Evolutionary conservation across 2,888 invertebrate genomes (phyloP), one percentile per base, ranked within the genome.

Genomic region (Diabrotica balteata): DNA sequence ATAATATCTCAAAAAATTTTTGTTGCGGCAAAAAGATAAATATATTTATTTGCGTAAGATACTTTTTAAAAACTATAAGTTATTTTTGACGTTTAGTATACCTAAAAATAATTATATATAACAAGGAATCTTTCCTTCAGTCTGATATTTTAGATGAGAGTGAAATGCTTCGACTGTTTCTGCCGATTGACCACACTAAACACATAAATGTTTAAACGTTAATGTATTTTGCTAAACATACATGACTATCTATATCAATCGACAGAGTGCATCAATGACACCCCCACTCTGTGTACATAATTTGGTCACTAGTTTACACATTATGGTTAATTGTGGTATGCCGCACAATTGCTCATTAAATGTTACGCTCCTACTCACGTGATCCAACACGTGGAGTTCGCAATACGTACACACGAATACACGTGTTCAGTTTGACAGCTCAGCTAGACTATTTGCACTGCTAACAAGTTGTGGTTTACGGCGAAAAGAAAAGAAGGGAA

Each of bases 281-380:
- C 75, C 76, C 78, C 81, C 75, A 75, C 80, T 77, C 77, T 75
- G 66, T 80, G 81, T 82, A 83, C 83, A 84, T 84, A 84, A 84
- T 84, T 84, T 84, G 84, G 84, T 83, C 83, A 84, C 81, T 83
- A 84, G 84, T 83, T 84, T 84, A 84, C 84, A 84, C 84, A 84
- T 84, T 84, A 84, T 83, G 83, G 83, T 82, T 84, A 84, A 84
- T 84, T 84, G 84, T 82, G 84, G 84, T 80, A 77, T 77, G 74
- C 84, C 84, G 80, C 84, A 81, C 80, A 79, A 83, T 81, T 84
- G 84, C 82, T 83, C 84, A 83, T 83, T 83, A 83, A 83, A 77
- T 76, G 81, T 79, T 81, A 81, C 81, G 81, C 80, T 80, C 78
- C 75, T 78, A 75, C 77, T 81, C 83, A 84, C 83, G 83, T 83